Evolutionary conservation across 2,113 vertebrate genomes (phyloP), one percentile per base, ranked within the genome.

Genomic region (Pardalotus punctatus): DNA sequence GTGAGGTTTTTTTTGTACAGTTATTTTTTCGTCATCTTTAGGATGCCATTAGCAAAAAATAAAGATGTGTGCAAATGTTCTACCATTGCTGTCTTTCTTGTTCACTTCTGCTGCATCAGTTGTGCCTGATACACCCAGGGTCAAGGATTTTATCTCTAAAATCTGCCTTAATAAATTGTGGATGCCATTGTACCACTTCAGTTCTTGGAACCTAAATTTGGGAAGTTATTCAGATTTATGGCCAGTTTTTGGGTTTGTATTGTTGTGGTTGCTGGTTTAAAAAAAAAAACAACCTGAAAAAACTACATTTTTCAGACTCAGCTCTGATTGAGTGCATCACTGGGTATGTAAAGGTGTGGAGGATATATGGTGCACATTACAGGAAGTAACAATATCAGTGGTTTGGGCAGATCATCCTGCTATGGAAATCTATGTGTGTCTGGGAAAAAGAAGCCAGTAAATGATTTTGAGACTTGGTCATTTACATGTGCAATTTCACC

Each of bases 41-140:
- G 53, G 9, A 27, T 42, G 9, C 33, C 51, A 79, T 5, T 6
- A 66, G 85, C 88, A 96, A 97, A 96, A 96, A 93, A 80, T 76
- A 81, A 18, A 92, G 71, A 85, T 57, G 35, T 89, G 45, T 67
- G 64, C 61, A 93, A 81, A 70, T 48, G 3, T 88, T 90, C 90
- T 97, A 71, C 65, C 66, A 79, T 47, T 62, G 27, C n/a, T 74
- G 45, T 43, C 33, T 43, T 82, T 85, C 66, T 95, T 81, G 48
- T 81, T 85, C 73, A 36, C 64, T 66, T 93, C 88, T 95, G 91
- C 33, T 81, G 33, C 66, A 83, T 45, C 72, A 79, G 6, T 62
- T 77, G 28, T 74, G 65, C 12, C 81, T 73, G 22, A 78, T 61
- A 83, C 25, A 83, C 28, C 36, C 77, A 78, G 38, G 88, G 72